These are phyloP conservation scores for Mycalesis mineus DNA, from an alignment of 2,888 invertebrate genomes.

Conservation along the genomic window DNA sequence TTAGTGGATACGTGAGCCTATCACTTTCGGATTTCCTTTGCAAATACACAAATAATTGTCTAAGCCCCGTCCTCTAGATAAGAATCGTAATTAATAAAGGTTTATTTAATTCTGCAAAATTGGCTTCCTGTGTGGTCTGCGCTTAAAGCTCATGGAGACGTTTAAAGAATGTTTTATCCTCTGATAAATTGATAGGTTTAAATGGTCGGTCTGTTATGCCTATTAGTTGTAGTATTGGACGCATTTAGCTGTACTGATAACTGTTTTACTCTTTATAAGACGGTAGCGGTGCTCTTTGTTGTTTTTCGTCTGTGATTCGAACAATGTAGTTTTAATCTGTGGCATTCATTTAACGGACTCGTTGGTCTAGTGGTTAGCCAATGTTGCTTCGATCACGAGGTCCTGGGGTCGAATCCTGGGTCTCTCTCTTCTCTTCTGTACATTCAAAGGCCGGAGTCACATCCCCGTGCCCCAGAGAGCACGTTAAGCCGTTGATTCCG, in stretches of 20 bases:
- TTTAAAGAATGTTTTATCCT: constrained; percentile 22
- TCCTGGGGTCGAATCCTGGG: too few relatives aligned
- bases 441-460: too few relatives aligned
- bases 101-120: constrained; percentile 59
- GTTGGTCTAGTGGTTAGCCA: too few relatives aligned
- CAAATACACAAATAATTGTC: constrained; percentile 55
- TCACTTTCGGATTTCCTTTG: constrained; percentile 27
- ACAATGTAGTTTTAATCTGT: neutral
- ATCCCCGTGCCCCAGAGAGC: too few relatives aligned
- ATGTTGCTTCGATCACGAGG: neutral
- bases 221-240: constrained; percentile 6
- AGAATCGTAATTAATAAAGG: constrained; percentile 68
- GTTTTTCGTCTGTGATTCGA: neutral
- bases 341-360: neutral
- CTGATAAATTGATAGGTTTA: constrained; percentile 25
- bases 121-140: constrained; percentile 58
- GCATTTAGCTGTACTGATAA: constrained; percentile 9
- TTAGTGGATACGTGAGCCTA: constrained; percentile 14
- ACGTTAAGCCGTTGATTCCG: too few relatives aligned
- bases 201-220: constrained; percentile 10
- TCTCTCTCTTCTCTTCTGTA: too few relatives aligned
- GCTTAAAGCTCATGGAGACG: constrained; percentile 26
- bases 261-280: neutral
- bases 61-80: constrained; percentile 48
- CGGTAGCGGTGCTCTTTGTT: neutral